Evolutionary conservation across 2,888 invertebrate species (phyloP), one percentile per base, ranked within the genome.

Genomic region (Eristalis arbustorum): DNA sequence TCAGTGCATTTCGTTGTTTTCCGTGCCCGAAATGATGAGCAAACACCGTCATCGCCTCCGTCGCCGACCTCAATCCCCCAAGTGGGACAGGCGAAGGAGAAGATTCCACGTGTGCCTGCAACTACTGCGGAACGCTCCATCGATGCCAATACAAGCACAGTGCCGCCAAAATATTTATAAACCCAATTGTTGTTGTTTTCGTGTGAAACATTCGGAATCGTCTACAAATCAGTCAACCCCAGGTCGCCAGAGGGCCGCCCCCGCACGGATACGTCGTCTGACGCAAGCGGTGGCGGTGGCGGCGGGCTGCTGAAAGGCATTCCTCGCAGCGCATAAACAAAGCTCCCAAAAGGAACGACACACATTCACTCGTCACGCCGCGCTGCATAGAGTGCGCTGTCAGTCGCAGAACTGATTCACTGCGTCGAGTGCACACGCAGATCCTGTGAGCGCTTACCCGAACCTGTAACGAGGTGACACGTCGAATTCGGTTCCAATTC

Each of bases 21-120:
- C 49, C 49, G 49, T 49, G 49, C 49, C n/a, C 42, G n/a, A 42
- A 42, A 42, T 42, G 42, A 42, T 6, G 18, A 49, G 8, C 49
- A 18, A 18, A 28, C 6, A 11, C 28, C 23, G 61, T 61, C 61
- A 61, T 25, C 61, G 25, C 13, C 75, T 81, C 59, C 63, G 84
- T 59, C 71, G 80, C 37, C 76, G 84, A 81, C 81, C 84, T 81
- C 68, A 81, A 81, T 81, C 49, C 57, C n/a, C 34, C 62, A 81
- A 84, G 76, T 76, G 81, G 68, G 68, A 80, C 72, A 80, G 25
- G 13, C 63, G 3, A 5, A 4, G 28, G 18, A 18, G 49, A n/a
- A 49, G 18, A 49, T 49, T 74, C 84, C 79, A 84, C 84, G 84
- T 84, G 75, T 59, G 69, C 64, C 40, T 67, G 28, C 23, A 25